Evolutionary conservation across 2,797 vertebrate genomes (phyloP).

Genomic region (Sibirionetta formosa): DNA sequence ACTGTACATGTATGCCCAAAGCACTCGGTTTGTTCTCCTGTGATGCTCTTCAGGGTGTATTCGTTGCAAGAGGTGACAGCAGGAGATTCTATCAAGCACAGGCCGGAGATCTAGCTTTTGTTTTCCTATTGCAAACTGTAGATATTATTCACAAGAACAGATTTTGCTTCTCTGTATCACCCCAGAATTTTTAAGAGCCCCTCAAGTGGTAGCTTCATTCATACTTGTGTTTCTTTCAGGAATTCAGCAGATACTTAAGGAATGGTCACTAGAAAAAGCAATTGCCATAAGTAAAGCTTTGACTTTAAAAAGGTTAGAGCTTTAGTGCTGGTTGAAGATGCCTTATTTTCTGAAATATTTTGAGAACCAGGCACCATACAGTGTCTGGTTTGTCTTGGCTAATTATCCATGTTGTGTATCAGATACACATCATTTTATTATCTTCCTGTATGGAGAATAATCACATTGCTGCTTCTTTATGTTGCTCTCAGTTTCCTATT

Average conservation of each 20-base stretch:
- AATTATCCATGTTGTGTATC: not conserved
- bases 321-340: not conserved
- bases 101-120: not conserved
- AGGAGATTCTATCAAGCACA: not conserved
- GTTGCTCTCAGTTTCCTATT: not conserved
- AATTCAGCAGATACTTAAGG: not conserved
- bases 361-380: not conserved
- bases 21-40: accelerated
- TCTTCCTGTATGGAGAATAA: not conserved
- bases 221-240: not conserved
- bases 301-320: not conserved
- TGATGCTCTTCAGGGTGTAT: accelerated
- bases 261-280: not conserved
- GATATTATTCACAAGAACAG: not conserved
- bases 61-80: not conserved
- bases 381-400: not conserved
- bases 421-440: not conserved
- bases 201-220: accelerated
- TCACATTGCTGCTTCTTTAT: not conserved
- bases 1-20: accelerated
- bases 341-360: not conserved
- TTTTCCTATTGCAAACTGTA: accelerated
- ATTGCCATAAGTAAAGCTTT: not conserved
- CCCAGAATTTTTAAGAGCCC: accelerated
- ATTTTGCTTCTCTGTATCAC: not conserved